Evolutionary conservation across 2,113 vertebrate species (phyloP).

Genomic region (Salminus brasiliensis): DNA sequence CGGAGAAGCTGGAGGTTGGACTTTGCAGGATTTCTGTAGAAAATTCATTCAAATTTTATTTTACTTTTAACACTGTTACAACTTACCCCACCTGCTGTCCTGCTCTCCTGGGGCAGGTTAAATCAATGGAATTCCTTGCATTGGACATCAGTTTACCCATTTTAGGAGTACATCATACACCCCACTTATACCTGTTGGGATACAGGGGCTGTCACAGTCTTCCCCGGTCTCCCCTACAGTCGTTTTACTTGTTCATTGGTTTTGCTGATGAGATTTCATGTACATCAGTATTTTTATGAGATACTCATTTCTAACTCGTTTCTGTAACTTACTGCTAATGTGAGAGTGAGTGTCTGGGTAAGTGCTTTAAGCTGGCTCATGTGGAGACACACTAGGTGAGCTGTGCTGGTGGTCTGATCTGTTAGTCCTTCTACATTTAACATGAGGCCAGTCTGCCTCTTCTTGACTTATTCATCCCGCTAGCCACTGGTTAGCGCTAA

Average conservation of each 20-base stretch:
- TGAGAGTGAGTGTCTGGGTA: not conserved
- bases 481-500: constrained; percentile 63
- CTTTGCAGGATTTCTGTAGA: too few species aligned
- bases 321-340: not conserved
- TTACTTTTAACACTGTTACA: too few species aligned
- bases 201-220: too few species aligned
- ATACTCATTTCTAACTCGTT: not conserved
- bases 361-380: constrained; percentile 64
- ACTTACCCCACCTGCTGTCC: too few species aligned
- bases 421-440: constrained; percentile 92
- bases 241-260: not conserved
- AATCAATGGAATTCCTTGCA: too few species aligned
- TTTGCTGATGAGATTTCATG: not conserved
- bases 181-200: too few species aligned
- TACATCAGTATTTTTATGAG: not conserved
- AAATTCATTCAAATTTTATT: too few species aligned
- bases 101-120: too few species aligned
- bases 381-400: constrained; percentile 80
- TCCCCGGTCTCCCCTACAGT: not conserved
- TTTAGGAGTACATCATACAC: too few species aligned
- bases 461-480: constrained; percentile 74
- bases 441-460: constrained; percentile 77
- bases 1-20: too few species aligned
- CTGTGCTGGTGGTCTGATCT: constrained; percentile 82
- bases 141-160: too few species aligned